Evolutionary conservation across 2,797 vertebrate species (phyloP).

Genomic region (Oryzias sinensis): DNA sequence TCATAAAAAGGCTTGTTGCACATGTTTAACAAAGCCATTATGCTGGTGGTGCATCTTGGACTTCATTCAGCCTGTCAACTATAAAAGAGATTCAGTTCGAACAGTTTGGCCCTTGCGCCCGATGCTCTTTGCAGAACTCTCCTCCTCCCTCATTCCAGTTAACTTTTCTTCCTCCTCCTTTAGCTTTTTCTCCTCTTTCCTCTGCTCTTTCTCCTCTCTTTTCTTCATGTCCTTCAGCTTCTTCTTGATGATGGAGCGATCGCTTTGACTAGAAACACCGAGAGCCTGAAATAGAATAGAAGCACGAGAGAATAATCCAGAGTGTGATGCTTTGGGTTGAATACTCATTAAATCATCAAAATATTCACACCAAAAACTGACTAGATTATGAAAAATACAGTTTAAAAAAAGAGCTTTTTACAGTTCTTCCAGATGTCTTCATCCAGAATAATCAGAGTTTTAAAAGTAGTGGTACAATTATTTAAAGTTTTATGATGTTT

Average conservation of each 20-base stretch:
- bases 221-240: conserved; percentile 89
- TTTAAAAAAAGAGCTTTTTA: too few relatives aligned
- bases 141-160: conserved; percentile 27
- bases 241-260: conserved; percentile 85
- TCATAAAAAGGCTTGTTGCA: conserved; percentile 13
- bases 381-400: too few relatives aligned
- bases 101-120: conserved; percentile 65
- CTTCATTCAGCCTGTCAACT: conserved; percentile 24
- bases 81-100: conserved; percentile 84
- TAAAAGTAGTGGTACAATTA: too few relatives aligned
- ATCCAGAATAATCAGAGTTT: too few relatives aligned
- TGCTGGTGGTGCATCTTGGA: conserved; percentile 43
- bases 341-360: too few relatives aligned
- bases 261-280: conserved; percentile 84
- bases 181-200: conserved; percentile 62
- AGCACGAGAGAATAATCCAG: too few relatives aligned
- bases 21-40: conserved; percentile 4
- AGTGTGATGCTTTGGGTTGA: too few relatives aligned
- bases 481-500: too few relatives aligned
- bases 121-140: conserved; percentile 53
- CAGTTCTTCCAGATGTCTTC: too few relatives aligned
- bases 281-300: conserved; percentile 69
- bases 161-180: conserved; percentile 77
- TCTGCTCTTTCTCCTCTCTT: conserved; percentile 84
- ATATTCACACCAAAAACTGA: too few relatives aligned